Evolutionary conservation across 2,888 invertebrate species (phyloP).

Genomic region (Nematopogon swammerdamellus): DNA sequence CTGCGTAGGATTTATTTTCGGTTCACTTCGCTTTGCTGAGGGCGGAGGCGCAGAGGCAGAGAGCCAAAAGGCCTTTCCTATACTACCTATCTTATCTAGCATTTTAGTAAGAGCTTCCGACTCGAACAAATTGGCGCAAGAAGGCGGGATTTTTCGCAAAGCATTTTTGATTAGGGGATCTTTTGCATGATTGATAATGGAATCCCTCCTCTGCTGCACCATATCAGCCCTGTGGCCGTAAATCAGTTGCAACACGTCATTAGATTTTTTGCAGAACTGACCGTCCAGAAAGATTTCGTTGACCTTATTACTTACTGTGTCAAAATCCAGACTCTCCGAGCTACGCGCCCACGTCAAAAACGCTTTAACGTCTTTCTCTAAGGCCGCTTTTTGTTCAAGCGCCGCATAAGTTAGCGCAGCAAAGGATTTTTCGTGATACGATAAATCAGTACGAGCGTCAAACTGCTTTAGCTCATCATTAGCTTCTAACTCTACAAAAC

Average conservation of each 20-base stretch:
- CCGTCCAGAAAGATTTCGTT: background rate
- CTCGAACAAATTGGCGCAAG: background rate
- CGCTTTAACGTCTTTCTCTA: too few relatives aligned
- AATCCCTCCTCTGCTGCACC: background rate
- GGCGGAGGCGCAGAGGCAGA: too few relatives aligned
- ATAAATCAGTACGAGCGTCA: background rate
- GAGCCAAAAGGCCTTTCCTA: too few relatives aligned
- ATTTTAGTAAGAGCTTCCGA: background rate
- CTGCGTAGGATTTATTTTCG: too few relatives aligned
- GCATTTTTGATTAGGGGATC: background rate
- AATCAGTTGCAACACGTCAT: background rate
- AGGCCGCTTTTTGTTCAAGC: too few relatives aligned
- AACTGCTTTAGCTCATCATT: conserved; percentile 1
- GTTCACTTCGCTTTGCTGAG: too few relatives aligned
- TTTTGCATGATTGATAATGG: background rate
- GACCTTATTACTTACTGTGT: too few relatives aligned
- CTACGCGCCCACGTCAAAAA: too few relatives aligned
- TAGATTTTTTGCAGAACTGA: too few relatives aligned
- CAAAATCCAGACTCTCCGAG: too few relatives aligned
- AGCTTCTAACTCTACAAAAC: background rate
- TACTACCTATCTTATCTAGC: background rate
- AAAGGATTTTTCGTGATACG: too few relatives aligned
- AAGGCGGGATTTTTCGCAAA: conserved; percentile 1
- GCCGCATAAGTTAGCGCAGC: too few relatives aligned
- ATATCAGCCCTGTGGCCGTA: conserved; percentile 1